A percentile compares a stretch with the other conserved stretches of the same genome.
Conservation (phyloP, 2,113 vertebrate species). For the Dipodomys ordii region DNA sequence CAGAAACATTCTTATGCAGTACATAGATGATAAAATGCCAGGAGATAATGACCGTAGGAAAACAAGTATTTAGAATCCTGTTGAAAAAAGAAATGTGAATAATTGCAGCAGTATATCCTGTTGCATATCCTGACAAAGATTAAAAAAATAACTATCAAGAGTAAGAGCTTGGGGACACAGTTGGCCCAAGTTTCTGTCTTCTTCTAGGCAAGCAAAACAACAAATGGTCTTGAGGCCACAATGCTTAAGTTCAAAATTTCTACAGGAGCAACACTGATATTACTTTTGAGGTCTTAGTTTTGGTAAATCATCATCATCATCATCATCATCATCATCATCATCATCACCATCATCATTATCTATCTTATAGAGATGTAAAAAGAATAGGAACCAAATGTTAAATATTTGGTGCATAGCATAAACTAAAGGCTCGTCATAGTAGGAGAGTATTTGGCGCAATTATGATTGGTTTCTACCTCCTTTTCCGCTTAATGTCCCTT, state of each 20-base stretch:
- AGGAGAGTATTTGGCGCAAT: not conserved
- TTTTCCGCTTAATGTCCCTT: not conserved
- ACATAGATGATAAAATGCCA: not conserved
- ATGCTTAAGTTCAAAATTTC: not conserved
- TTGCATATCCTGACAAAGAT: not conserved
- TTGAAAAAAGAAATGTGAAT: conserved; percentile 3
- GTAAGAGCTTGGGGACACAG: not conserved
- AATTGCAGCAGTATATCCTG: not conserved
- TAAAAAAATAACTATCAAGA: conserved; percentile 15
- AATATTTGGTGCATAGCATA: not conserved
- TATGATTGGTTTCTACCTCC: not conserved
- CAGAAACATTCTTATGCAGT: not conserved
- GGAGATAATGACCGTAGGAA: not conserved
- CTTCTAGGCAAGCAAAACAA: not conserved
- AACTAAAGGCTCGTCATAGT: too few species aligned
- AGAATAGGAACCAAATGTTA: not conserved
- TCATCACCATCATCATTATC: too few species aligned
- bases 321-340: too few species aligned
- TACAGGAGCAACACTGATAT: too few species aligned
- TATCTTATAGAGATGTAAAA: not conserved
- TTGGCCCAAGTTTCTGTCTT: not conserved
- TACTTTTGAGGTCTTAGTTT: not conserved
- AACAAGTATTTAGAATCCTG: not conserved
- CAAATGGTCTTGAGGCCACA: not conserved
- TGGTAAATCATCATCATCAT: too few species aligned